These are phyloP conservation scores for Tamias sibiricus DNA, from an alignment of 2,113 vertebrate genomes.

Conservation along the genomic window DNA sequence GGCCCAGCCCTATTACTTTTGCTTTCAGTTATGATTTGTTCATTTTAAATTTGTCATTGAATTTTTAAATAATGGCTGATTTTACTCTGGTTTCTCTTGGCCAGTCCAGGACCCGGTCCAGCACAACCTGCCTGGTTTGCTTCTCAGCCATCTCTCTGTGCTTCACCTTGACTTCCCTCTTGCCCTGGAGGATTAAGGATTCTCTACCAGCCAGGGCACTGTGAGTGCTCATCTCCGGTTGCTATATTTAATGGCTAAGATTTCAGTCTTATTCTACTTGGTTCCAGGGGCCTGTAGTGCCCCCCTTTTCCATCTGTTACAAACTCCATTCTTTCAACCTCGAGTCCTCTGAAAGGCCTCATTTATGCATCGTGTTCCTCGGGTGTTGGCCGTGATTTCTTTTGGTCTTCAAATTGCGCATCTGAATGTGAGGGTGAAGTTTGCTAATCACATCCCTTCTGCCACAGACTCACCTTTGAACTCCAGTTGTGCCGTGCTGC, in stretches of 20 bases:
- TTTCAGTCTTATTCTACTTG: neutral
- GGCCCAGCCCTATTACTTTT: too few species aligned
- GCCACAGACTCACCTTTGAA: neutral
- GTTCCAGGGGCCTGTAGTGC: neutral
- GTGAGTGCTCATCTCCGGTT: neutral
- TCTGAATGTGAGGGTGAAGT: neutral
- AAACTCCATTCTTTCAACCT: neutral
- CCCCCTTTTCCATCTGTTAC: neutral
- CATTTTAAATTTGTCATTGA: neutral
- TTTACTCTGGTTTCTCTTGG: neutral
- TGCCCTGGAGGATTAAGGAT: neutral
- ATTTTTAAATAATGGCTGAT: neutral
- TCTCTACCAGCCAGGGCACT: fast-evolving
- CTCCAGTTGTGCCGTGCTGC: fast-evolving
- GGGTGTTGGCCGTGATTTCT: neutral
- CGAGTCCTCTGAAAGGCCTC: neutral
- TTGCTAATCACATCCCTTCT: neutral
- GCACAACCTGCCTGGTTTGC: fast-evolving
- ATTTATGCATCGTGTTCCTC: neutral
- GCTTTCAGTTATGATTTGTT: neutral
- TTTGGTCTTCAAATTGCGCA: neutral
- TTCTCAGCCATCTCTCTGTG: fast-evolving
- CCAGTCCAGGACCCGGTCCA: neutral
- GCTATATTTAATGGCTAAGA: neutral
- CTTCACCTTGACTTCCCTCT: neutral